These are phyloP conservation scores for Heliothis subflexa DNA, from an alignment of 1,140 invertebrate species.

Conservation along the genomic window DNA sequence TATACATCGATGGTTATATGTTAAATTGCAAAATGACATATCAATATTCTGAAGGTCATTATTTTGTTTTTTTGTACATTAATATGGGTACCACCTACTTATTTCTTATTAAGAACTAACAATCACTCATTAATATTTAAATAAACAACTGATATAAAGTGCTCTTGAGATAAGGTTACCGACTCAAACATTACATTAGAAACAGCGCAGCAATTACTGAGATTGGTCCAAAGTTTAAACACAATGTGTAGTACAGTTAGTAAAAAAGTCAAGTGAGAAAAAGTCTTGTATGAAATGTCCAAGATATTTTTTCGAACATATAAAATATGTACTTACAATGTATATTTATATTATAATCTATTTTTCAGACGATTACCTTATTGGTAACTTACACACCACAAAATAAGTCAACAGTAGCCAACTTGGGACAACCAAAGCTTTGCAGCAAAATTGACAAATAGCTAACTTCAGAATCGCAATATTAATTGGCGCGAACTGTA, in stretches of 20 bases:
- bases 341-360: too few species aligned
- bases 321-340: background rate
- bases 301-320: background rate
- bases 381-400: too few species aligned
- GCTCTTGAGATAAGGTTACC: conserved; percentile 20
- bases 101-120: background rate
- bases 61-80: background rate
- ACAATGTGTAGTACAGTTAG: conserved; percentile 1
- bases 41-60: background rate
- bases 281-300: background rate
- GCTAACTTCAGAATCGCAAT: background rate
- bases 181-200: background rate
- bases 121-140: background rate
- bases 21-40: too few species aligned
- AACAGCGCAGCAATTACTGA: conserved; percentile 17
- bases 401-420: background rate
- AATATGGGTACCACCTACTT: background rate
- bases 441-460: background rate
- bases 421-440: background rate
- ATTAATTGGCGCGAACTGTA: background rate
- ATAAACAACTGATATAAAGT: conserved; percentile 12
- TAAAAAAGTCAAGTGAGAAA: background rate
- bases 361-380: too few species aligned
- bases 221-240: conserved; percentile 5
- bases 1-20: too few species aligned